Evolutionary conservation across 2,113 vertebrate species (phyloP).

Genomic region (Oostethus manadensis): DNA sequence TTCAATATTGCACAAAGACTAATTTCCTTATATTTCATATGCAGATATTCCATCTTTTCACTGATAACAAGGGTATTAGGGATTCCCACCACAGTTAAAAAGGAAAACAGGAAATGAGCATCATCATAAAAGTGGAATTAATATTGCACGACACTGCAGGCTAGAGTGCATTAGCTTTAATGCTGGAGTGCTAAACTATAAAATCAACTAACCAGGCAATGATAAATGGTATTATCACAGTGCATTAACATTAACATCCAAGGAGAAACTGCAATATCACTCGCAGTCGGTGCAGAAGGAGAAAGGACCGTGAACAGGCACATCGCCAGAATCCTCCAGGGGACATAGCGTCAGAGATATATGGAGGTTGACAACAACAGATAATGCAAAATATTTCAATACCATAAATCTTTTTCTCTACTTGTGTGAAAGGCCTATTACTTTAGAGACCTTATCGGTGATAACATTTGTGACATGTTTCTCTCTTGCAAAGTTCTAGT

Average conservation of each 20-base stretch:
- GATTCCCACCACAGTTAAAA: constrained; percentile 34
- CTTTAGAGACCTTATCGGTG: constrained; percentile 45
- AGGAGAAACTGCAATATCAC: constrained; percentile 48
- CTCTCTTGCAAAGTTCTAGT: constrained; percentile 29
- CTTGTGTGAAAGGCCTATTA: constrained; percentile 50
- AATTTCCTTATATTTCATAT: constrained; percentile 3
- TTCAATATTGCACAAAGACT: background rate
- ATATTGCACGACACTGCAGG: constrained; percentile 18
- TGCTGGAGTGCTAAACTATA: constrained; percentile 19
- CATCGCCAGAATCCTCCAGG: constrained; percentile 42
- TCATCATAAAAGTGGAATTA: constrained; percentile 23
- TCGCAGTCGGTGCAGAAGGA: constrained; percentile 18
- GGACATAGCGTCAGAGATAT: constrained; percentile 50
- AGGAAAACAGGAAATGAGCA: constrained; percentile 8
- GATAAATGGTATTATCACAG: constrained; percentile 36
- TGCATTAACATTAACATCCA: constrained; percentile 47
- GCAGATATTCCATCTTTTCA: constrained; percentile 4
- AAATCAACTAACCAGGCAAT: constrained; percentile 36
- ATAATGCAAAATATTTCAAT: constrained; percentile 64
- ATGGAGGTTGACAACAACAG: constrained; percentile 52
- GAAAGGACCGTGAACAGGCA: constrained; percentile 13
- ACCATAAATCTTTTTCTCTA: constrained; percentile 57
- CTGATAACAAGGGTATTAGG: background rate
- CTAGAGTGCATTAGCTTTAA: constrained; percentile 16
- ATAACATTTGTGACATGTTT: constrained; percentile 46